Evolutionary conservation across 2,113 vertebrate species (phyloP).

Genomic region (Gracilinanus agilis): DNA sequence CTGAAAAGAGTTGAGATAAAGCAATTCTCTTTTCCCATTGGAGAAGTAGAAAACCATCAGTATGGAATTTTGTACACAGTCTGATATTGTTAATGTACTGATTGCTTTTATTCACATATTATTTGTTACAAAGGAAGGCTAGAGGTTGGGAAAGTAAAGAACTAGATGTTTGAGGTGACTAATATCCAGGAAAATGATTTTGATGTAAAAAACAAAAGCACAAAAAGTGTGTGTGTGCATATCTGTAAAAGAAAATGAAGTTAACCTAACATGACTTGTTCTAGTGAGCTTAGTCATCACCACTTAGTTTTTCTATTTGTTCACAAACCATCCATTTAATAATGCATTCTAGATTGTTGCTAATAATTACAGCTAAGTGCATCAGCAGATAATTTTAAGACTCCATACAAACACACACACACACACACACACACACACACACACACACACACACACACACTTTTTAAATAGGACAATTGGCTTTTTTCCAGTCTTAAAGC

Average conservation of each 20-base stretch:
- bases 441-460: neutral
- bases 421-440: too few species aligned
- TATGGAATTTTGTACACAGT: neutral
- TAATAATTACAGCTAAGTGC: neutral
- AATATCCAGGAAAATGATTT: neutral
- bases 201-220: neutral
- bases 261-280: neutral
- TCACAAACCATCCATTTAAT: neutral
- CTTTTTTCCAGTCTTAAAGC: neutral
- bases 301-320: neutral
- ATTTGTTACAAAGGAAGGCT: neutral
- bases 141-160: neutral
- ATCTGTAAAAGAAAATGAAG: neutral
- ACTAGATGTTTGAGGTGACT: neutral
- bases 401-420: neutral
- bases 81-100: neutral
- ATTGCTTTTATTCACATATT: neutral
- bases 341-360: neutral
- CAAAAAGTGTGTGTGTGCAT: too few species aligned
- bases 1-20: neutral
- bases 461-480: neutral
- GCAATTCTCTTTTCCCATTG: neutral
- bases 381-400: neutral
- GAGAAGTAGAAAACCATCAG: neutral
- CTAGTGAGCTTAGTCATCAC: neutral